Evolutionary conservation across 2,888 invertebrate genomes (phyloP), one percentile per base, ranked within the genome.

Genomic region (Meliscaeva auricollis): DNA sequence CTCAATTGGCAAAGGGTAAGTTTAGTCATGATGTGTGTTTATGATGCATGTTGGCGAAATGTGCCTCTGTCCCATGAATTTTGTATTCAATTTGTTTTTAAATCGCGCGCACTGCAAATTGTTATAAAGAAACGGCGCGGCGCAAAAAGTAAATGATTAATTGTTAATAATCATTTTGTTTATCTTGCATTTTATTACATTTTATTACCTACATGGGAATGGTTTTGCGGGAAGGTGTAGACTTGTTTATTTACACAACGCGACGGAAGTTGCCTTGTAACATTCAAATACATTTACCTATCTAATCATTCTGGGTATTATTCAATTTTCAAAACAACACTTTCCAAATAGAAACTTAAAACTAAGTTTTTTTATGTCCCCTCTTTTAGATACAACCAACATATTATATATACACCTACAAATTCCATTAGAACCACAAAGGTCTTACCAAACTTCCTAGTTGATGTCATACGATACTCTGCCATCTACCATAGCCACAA

Each of bases 1-100:
- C 89, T 30, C 91, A 91, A 75, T 87, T 91, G 76, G 91, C 91
- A 35, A 89, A 90, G 87, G 91, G 91, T 38, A 9, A 38, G 89
- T 88, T 15, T 11, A 13, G 38, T 48, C 3, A 50, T 66, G 66
- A 20, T 66, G 9, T 50, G 8, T 20, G 15, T 44, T 44, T 62
- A 44, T 26, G 22, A 15, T 38, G 15, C 22, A 38, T 1, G 22
- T 60, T n/a, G 20, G 9, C 22, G 22, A 2, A 41, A 41, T 26
- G 3, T 38, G 30, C 30, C 30, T 9, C 30, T 56, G 32, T 32
- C 56, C 2, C 15, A 17, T 17, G 7, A 41, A 8, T 4, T 26
- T 8, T 62, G 41, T 44, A 35, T 11, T 58, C 13, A 17, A 20
- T 62, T 62, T 62, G 60, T 41, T 60, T 38, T 41, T n/a, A 46